Base-by-base conservation (phyloP, 2,113 vertebrate species). In the Datnioides undecimradiatus region DNA sequence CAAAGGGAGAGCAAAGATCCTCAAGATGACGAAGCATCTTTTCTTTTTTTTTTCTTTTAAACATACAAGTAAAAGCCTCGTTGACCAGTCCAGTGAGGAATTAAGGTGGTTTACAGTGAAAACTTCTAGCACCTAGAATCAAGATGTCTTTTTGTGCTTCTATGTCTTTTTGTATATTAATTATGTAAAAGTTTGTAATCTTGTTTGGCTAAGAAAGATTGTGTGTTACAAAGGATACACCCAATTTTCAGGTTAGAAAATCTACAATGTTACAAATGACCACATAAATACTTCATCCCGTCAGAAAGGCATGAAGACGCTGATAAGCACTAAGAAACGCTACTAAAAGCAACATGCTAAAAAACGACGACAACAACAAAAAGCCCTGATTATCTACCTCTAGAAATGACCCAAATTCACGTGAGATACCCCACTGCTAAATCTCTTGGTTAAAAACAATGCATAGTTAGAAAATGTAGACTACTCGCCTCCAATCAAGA, bases 391-490 rank as follows among this genome's bases (percentile, higher is more conserved):
- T 68, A 84, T 90, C 90, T 92, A 94, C 66, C 54, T 90, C 85
- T 92, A 91, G 38, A 90, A 89, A 91, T 90, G 75, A 92, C 88
- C 80, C 88, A 90, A 89, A 89, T 80, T 88, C 71, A 91, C 54
- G 89, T 87, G 79, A 93, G 80, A 91, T 41, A 86, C n/a, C 85
- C 76, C 89, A 91, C 86, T 67, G 80, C 90, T 93, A 93, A 94
- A 94, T 94, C 87, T 93, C 89, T 90, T 84, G 69, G 83, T 92
- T 94, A 93, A 90, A 93, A 94, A 92, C 40, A 23, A 95, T 95
- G 94, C 95, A 95, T 95, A 95, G 95, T 92, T 94, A 91, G 85
- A 92, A 93, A 88, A 92, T 87, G 87, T 89, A 90, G 84, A 86
- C 88, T 87, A 84, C 68, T 88, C 49, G 45, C 82, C 88, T 87